These are phyloP conservation scores for Cylas formicarius DNA, from an alignment of 1,140 invertebrate species.

Conservation along the genomic window DNA sequence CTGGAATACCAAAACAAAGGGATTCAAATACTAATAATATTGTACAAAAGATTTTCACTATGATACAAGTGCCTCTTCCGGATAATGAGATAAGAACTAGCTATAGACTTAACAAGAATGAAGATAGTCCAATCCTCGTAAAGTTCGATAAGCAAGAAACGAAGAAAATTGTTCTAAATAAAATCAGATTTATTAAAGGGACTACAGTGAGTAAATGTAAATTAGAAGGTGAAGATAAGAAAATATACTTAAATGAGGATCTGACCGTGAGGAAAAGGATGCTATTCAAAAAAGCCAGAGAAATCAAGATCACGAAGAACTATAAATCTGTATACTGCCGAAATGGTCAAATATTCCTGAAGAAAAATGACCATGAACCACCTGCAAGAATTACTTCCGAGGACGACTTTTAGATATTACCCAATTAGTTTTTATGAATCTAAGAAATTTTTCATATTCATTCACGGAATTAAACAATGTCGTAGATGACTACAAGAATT, in stretches of 20 bases:
- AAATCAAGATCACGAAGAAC: neutral
- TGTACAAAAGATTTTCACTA: neutral
- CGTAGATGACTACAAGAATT: neutral
- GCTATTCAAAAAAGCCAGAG: conserved; percentile 5
- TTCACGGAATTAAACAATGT: neutral
- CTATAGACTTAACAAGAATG: neutral
- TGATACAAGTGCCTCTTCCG: neutral
- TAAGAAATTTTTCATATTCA: neutral
- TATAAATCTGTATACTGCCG: conserved; percentile 1
- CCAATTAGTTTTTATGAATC: too few species aligned
- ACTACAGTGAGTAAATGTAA: neutral
- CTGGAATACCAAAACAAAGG: conserved; percentile 3
- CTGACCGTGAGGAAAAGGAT: neutral
- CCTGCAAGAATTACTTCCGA: neutral
- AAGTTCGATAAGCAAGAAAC: neutral
- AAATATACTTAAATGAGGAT: conserved; percentile 6
- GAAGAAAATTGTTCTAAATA: neutral
- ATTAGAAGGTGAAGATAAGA: conserved; percentile 4
- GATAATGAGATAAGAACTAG: neutral
- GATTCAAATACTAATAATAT: neutral
- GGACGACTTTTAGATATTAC: neutral
- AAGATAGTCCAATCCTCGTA: neutral
- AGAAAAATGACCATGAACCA: neutral
- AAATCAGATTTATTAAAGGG: neutral
- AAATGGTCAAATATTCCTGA: conserved; percentile 2